Percentiles rank a stretch among this genome's conserved stretches.
Conservation (phyloP, 2,888 invertebrate genomes). For the Lucinisca nassula region DNA sequence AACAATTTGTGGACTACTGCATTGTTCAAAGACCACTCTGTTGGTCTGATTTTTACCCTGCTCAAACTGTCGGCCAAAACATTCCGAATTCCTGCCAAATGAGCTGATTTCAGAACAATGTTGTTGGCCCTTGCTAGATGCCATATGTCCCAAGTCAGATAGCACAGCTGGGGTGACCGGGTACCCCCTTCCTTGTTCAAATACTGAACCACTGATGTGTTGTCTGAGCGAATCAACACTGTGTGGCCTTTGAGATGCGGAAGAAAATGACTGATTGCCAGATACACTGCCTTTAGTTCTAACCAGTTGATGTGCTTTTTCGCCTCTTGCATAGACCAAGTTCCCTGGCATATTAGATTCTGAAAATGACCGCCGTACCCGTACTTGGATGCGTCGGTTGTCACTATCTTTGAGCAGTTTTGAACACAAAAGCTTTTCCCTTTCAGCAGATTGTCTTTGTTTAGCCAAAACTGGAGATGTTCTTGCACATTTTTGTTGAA, state of each 20-base stretch:
- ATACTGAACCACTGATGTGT: slow-evolving; percentile 56
- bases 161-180: slow-evolving; percentile 39
- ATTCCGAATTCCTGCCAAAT: slow-evolving; percentile 35
- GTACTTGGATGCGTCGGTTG: slow-evolving; percentile 51
- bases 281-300: slow-evolving; percentile 37
- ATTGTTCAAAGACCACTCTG: slow-evolving; percentile 46
- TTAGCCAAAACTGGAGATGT: slow-evolving; percentile 20
- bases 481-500: slow-evolving; percentile 12
- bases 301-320: slow-evolving; percentile 40
- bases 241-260: slow-evolving; percentile 7
- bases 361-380: slow-evolving; percentile 43
- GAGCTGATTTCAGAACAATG: slow-evolving; percentile 25
- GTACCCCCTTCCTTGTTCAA: slow-evolving; percentile 58
- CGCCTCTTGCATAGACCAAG: slow-evolving; percentile 17
- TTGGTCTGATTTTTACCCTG: slow-evolving; percentile 8
- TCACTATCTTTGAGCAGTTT: neutral
- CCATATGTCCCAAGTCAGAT: neutral
- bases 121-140: slow-evolving; percentile 3
- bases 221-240: slow-evolving; percentile 51
- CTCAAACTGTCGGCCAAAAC: slow-evolving; percentile 32
- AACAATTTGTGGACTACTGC: slow-evolving; percentile 24
- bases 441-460: slow-evolving; percentile 9
- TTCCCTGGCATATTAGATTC: slow-evolving; percentile 12
- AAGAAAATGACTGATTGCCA: slow-evolving; percentile 26
- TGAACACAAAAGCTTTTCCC: slow-evolving; percentile 11